A percentile compares a stretch with the other conserved stretches of the same genome.
These are phyloP conservation scores for Periphyllus acericola DNA, from an alignment of 2,888 invertebrate species.

Conservation along the genomic window DNA sequence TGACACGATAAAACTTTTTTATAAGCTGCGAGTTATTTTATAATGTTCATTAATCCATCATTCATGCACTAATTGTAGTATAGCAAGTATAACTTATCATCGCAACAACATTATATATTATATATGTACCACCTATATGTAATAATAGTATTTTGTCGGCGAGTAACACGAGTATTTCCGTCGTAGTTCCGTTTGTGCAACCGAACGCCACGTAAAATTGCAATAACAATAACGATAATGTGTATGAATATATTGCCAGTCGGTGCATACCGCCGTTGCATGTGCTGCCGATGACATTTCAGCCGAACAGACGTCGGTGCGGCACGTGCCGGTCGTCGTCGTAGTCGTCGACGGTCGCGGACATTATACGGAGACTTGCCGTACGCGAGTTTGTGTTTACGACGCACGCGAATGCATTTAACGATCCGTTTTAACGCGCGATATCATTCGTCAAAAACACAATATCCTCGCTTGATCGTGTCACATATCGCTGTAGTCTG, in stretches of 20 bases:
- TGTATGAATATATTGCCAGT: not conserved
- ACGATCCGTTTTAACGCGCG: slow-evolving; percentile 46
- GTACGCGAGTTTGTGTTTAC: slow-evolving; percentile 24
- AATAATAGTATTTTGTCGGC: no score
- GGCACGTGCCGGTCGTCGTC: slow-evolving; percentile 38
- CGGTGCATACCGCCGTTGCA: not conserved
- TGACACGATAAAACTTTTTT: no score
- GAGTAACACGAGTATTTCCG: no score
- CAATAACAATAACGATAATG: not conserved
- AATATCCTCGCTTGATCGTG: not conserved
- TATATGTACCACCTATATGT: no score
- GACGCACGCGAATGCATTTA: slow-evolving; percentile 51
- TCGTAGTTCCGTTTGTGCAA: no score
- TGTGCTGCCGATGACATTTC: slow-evolving; percentile 54
- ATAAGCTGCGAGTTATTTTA: no score
- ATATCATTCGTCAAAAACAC: slow-evolving; percentile 59
- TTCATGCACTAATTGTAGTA: no score
- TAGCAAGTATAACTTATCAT: no score
- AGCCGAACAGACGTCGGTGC: slow-evolving; percentile 29
- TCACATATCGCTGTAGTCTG: slow-evolving; percentile 17
- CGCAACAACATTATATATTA: no score
- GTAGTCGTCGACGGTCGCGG: no score
- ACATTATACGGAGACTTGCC: not conserved
- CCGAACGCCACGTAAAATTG: not conserved
- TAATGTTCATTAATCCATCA: no score